A percentile compares a stretch with the other conserved stretches of the same genome.
phyloP scores from a whole-genome alignment of 2,113 vertebrate species.

The Cavia aperea region DNA sequence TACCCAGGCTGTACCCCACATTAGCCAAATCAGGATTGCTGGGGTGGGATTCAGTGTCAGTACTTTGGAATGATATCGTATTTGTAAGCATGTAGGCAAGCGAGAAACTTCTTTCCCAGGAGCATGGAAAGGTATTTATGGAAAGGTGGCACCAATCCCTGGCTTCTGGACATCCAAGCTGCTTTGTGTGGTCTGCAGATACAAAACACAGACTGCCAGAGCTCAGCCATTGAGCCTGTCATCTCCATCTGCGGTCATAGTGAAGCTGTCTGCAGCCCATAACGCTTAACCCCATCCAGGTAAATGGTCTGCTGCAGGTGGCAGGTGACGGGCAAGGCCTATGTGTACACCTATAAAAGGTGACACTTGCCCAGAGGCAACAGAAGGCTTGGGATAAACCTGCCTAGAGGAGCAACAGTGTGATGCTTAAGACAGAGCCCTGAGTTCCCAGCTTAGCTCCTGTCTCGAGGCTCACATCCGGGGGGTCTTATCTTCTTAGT shows the following conservation, averaged over 20 bases:
- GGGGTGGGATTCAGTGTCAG: background rate
- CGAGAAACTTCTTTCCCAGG: background rate
- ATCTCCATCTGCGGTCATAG: background rate
- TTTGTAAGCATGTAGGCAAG: background rate
- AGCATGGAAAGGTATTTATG: background rate
- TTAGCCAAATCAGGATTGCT: background rate
- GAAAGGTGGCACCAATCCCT: background rate
- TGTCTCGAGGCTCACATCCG: fast-evolving
- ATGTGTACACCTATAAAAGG: background rate
- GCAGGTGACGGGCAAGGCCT: background rate
- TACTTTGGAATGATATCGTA: background rate
- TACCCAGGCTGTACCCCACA: background rate
- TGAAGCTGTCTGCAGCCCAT: background rate
- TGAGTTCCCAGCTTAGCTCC: background rate
- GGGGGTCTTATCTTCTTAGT: background rate
- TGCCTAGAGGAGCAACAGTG: background rate
- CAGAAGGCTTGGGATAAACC: background rate
- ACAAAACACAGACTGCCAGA: fast-evolving
- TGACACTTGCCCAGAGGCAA: background rate
- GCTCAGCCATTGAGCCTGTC: background rate
- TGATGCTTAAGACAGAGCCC: background rate
- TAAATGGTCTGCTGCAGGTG: background rate
- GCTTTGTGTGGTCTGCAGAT: background rate
- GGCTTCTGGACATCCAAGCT: background rate
- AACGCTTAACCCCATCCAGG: background rate